Percentiles rank a stretch among this genome's conserved stretches.
These are phyloP conservation scores for Apodemus speciosus DNA, from an alignment of 2,113 vertebrate genomes.

Conservation along the genomic window DNA sequence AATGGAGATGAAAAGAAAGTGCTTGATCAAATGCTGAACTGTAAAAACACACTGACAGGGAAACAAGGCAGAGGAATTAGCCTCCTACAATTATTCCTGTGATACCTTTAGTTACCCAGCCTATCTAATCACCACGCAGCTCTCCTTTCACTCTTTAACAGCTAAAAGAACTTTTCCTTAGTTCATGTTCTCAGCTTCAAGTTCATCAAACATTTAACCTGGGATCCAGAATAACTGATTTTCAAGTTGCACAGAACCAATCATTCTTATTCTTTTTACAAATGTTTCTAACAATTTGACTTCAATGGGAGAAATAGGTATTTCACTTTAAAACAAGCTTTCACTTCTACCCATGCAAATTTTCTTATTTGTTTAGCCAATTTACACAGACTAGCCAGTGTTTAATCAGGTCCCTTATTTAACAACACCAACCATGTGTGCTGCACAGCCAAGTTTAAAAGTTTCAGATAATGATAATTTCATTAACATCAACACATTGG, in stretches of 20 bases:
- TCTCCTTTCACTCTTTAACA: slow-evolving; percentile 41
- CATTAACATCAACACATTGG: slow-evolving; percentile 74
- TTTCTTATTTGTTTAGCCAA: slow-evolving; percentile 66
- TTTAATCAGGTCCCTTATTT: slow-evolving; percentile 59
- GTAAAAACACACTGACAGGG: slow-evolving; percentile 62
- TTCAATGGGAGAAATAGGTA: slow-evolving; percentile 67
- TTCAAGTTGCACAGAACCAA: slow-evolving; percentile 77
- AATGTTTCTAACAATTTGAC: slow-evolving; percentile 78
- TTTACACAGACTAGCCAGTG: slow-evolving; percentile 48
- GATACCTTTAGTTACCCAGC: slow-evolving; percentile 41
- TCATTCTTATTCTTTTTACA: slow-evolving; percentile 73
- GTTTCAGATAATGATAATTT: slow-evolving; percentile 67
- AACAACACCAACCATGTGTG: slow-evolving; percentile 32
- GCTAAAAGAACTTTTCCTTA: slow-evolving; percentile 57
- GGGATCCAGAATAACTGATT: slow-evolving; percentile 52
- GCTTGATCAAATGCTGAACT: slow-evolving; percentile 61
- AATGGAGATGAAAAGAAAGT: slow-evolving; percentile 73
- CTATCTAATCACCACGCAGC: not conserved
- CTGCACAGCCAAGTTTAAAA: slow-evolving; percentile 48
- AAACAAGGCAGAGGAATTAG: slow-evolving; percentile 58
- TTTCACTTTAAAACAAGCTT: slow-evolving; percentile 77
- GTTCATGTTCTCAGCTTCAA: slow-evolving; percentile 71
- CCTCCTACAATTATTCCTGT: slow-evolving; percentile 60
- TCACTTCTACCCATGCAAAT: slow-evolving; percentile 68
- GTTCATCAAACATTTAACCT: slow-evolving; percentile 64